Evolutionary conservation across 2,113 vertebrate genomes (phyloP), one percentile per base, ranked within the genome.

Genomic region (Podarcis muralis): DNA sequence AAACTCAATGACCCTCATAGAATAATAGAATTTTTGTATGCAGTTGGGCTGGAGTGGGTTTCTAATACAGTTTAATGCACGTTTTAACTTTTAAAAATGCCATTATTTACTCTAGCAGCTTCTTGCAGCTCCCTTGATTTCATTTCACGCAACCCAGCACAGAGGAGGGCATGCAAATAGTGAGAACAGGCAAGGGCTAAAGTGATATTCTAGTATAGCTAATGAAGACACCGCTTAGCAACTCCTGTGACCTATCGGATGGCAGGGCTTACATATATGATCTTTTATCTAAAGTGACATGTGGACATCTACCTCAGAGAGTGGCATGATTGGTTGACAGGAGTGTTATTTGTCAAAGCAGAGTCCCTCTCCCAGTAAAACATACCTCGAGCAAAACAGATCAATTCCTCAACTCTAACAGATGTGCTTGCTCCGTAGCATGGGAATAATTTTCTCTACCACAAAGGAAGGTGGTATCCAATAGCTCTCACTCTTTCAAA

Each of bases 261-360:
- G 66, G 83, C 62, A n/a, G 71, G n/a, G 0, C 69, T 78, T 79
- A 0, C 18, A 86, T 90, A 92, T 84, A 76, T 92, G 91, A 90
- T 91, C 7, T 43, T 53, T 74, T 89, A 94, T 91, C 82, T 88
- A 76, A 92, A 92, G n/a, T 89, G 80, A 92, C 85, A 94, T 92
- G 35, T 85, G 80, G 87, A 79, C 35, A 6, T 32, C 89, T 90
- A 91, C 92, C 91, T 93, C 84, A 77, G 71, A 71, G 43, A 78
- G 30, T 75, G 13, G 22, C 88, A 35, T 20, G 9, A 90, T 86
- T 20, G 57, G 27, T 90, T 92, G 95, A 92, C 80, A 86, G 87
- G n/a, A 66, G 30, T 87, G 71, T 91, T 76, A 22, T 88, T 85
- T 94, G 74, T 91, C 91, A 91, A 53, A 86, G 81, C 43, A 83